A percentile compares a stretch with the other conserved stretches of the same genome.
Conservation (phyloP, 2,888 invertebrate genomes). For the Hypsopygia costalis region DNA sequence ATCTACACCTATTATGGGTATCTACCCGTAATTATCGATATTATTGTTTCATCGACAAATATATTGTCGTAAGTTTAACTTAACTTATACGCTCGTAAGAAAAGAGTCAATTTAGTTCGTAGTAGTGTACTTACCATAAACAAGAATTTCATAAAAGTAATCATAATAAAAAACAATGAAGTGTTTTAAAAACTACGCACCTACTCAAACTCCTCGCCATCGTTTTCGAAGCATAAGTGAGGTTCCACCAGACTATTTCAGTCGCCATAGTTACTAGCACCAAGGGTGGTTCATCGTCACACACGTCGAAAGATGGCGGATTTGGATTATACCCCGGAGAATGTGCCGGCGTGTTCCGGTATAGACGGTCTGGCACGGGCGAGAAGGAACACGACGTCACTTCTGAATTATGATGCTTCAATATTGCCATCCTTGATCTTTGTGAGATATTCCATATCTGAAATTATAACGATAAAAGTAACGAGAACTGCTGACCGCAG, state of each 20-base stretch:
- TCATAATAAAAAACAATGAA: too few species aligned
- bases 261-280: conserved; percentile 79
- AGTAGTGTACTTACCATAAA: too few species aligned
- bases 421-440: conserved; percentile 50
- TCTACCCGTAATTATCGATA: too few species aligned
- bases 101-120: too few species aligned
- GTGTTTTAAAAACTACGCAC: too few species aligned
- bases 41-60: too few species aligned
- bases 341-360: conserved; percentile 28
- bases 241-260: conserved; percentile 82
- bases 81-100: too few species aligned
- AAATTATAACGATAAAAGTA: conserved; percentile 1
- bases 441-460: conserved; percentile 74
- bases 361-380: conserved; percentile 58
- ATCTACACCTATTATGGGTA: too few species aligned
- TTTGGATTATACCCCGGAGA: conserved; percentile 20
- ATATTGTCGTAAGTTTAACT: too few species aligned
- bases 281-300: conserved; percentile 56
- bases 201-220: conserved; percentile 16
- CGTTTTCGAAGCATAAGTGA: conserved; percentile 49
- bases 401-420: conserved; percentile 75
- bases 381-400: conserved; percentile 78
- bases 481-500: too few species aligned
- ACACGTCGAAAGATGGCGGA: conserved; percentile 20
- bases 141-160: too few species aligned